These are phyloP conservation scores for Pimpla rufipes DNA, from an alignment of 2,888 invertebrate genomes.

Conservation along the genomic window DNA sequence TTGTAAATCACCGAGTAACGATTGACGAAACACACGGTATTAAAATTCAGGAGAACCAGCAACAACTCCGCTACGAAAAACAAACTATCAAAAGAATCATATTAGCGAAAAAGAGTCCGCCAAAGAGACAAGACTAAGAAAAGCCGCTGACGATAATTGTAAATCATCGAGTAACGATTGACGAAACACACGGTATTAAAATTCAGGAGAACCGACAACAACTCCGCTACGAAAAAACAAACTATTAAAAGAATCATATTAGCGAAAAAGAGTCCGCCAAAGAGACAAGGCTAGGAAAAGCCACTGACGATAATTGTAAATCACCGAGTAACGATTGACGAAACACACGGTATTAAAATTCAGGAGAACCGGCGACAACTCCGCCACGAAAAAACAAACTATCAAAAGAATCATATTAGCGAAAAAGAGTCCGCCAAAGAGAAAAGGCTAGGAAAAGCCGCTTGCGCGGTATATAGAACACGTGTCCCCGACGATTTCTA, in stretches of 20 bases:
- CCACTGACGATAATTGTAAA: slow-evolving; percentile 5
- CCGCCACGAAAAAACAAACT: too few relatives aligned
- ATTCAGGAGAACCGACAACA: neutral
- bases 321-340: too few relatives aligned
- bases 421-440: slow-evolving; percentile 12
- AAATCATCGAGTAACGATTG: neutral
- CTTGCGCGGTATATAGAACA: neutral
- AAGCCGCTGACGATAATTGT: slow-evolving; percentile 6
- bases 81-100: too few relatives aligned
- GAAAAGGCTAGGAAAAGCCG: neutral
- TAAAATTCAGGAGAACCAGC: neutral
- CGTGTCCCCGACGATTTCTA: slow-evolving; percentile 36
- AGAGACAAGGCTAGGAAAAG: too few relatives aligned
- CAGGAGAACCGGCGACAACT: neutral
- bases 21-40: neutral
- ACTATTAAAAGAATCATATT: too few relatives aligned
- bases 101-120: too few relatives aligned
- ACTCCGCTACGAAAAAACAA: too few relatives aligned
- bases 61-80: too few relatives aligned
- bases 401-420: neutral
- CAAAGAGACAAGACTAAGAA: too few relatives aligned
- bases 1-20: neutral
- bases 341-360: neutral
- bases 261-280: too few relatives aligned
- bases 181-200: neutral